Conservation (phyloP, 2,113 vertebrate genomes). For the Psittacula cyanocephala region DNA sequence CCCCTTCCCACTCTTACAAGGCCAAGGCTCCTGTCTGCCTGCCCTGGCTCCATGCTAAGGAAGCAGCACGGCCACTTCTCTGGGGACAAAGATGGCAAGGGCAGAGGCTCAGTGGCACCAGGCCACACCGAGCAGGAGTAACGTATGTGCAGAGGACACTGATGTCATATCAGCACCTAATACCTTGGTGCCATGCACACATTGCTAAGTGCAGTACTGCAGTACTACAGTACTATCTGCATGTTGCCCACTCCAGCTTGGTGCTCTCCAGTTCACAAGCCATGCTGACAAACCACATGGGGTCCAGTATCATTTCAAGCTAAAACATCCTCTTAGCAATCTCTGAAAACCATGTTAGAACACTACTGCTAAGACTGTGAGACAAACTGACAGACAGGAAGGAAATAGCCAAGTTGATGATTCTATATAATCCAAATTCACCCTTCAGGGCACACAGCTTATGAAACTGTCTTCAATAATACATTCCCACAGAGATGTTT, state of each 20-base stretch:
- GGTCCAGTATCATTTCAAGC: background rate
- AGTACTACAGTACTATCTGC: background rate
- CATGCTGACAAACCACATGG: background rate
- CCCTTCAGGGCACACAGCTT: background rate
- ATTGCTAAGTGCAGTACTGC: background rate
- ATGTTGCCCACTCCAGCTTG: fast-evolving
- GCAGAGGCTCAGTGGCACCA: background rate
- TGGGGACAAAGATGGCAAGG: background rate
- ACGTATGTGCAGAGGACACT: fast-evolving
- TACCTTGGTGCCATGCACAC: background rate
- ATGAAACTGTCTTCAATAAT: background rate
- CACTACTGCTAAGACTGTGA: background rate
- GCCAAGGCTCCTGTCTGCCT: background rate
- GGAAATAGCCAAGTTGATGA: background rate
- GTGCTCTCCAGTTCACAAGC: background rate
- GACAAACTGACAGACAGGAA: background rate
- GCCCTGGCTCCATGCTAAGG: background rate
- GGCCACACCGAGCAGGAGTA: background rate
- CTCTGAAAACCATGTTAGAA: background rate
- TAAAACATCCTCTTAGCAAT: background rate
- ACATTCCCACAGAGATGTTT: background rate
- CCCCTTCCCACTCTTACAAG: background rate
- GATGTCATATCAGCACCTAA: fast-evolving
- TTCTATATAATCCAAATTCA: background rate
- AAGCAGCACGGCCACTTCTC: background rate